These are phyloP conservation scores for Cheilosia soror DNA, from an alignment of 2,888 invertebrate genomes.

Conservation along the genomic window DNA sequence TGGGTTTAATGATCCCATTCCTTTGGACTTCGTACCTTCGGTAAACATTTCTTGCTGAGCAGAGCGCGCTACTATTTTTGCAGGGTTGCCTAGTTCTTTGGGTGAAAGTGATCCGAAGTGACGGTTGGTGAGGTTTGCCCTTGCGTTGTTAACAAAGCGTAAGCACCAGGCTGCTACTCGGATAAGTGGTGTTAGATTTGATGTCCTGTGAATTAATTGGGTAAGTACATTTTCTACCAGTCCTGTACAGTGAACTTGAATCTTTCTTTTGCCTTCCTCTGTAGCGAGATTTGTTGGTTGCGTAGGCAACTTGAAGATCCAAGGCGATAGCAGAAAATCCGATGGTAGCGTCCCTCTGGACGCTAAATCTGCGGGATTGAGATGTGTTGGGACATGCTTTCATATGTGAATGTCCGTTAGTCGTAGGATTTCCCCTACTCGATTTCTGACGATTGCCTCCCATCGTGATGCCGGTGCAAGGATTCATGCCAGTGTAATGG, in stretches of 20 bases:
- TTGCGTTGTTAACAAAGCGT: constrained; percentile 7
- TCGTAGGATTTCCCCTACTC: no score
- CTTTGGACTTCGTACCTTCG: background rate
- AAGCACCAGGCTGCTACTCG: constrained; percentile 7
- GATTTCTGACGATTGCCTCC: no score
- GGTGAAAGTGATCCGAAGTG: background rate
- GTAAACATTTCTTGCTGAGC: background rate
- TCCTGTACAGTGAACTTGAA: no score
- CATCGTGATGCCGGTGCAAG: no score
- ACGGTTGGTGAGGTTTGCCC: background rate
- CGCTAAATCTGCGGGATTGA: constrained; percentile 69
- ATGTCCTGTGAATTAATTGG: background rate
- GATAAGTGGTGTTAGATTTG: constrained; percentile 7
- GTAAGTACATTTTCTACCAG: background rate
- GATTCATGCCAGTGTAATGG: no score
- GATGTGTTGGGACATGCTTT: background rate
- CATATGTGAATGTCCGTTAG: no score
- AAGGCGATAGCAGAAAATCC: background rate
- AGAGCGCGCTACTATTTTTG: background rate
- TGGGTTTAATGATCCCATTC: constrained; percentile 31
- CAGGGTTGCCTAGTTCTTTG: background rate
- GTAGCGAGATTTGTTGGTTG: constrained; percentile 12
- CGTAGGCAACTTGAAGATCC: constrained; percentile 5
- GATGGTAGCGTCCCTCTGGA: constrained; percentile 43
- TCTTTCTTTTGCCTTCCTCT: no score